Evolutionary conservation across 2,888 invertebrate species (phyloP).

Genomic region (Aplocera efformata): DNA sequence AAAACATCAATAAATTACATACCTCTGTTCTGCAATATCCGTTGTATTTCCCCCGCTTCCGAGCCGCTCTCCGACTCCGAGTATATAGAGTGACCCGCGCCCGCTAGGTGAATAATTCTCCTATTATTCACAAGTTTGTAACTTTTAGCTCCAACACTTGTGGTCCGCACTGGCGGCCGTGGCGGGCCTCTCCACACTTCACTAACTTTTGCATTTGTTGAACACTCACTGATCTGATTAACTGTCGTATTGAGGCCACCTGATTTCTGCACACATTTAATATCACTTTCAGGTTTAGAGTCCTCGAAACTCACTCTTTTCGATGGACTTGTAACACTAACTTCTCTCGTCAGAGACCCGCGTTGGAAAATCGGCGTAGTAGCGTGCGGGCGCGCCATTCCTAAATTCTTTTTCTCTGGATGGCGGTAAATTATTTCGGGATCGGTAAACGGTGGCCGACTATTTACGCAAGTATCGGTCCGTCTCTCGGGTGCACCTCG

Average conservation of each 20-base stretch:
- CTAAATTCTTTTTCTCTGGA: constrained; percentile 45
- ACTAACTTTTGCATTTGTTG: constrained; percentile 29
- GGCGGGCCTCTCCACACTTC: constrained; percentile 46
- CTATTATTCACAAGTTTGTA: constrained; percentile 37
- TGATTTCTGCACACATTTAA: constrained; percentile 31
- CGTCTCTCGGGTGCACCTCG: constrained; percentile 60
- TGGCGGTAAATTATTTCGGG: constrained; percentile 54
- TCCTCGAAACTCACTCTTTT: constrained; percentile 63
- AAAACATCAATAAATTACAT: constrained; percentile 26
- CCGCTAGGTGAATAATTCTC: constrained; percentile 32
- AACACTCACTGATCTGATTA: constrained; percentile 25
- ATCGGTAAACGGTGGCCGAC: constrained; percentile 35
- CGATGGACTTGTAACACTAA: constrained; percentile 31
- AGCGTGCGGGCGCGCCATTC: constrained; percentile 29
- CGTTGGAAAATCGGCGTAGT: constrained; percentile 40
- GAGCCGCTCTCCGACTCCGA: constrained; percentile 86
- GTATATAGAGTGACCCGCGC: constrained; percentile 44
- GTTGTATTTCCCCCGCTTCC: constrained; percentile 86
- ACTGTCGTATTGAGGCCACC: constrained; percentile 28
- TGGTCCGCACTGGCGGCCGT: constrained; percentile 59
- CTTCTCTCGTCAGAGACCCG: constrained; percentile 41
- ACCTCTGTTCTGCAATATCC: constrained; percentile 75
- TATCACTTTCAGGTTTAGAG: constrained; percentile 24
- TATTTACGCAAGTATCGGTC: constrained; percentile 57
- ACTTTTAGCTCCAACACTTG: constrained; percentile 51